Conservation (phyloP, 2,888 invertebrate genomes). For the Heteropelma amictum region DNA sequence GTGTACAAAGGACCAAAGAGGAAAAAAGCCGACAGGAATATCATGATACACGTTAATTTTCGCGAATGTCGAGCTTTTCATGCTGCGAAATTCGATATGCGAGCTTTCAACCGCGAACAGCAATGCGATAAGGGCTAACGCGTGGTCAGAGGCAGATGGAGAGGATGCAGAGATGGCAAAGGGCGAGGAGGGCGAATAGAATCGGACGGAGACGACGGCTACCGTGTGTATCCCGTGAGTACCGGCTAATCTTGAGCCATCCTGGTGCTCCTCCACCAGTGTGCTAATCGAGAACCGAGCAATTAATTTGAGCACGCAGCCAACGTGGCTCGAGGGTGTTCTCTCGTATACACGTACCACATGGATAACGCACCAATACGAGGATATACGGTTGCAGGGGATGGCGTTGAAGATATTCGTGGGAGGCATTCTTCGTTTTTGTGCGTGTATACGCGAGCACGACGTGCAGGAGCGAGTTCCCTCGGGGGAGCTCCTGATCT, state of each 20-base stretch:
- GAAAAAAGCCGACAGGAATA: too few relatives aligned
- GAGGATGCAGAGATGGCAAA: neutral
- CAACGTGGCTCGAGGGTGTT: conserved; percentile 46
- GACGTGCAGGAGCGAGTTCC: conserved; percentile 3
- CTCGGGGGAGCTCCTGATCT: conserved; percentile 27
- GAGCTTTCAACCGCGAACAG: too few relatives aligned
- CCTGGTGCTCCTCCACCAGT: conserved; percentile 55
- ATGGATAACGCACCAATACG: neutral
- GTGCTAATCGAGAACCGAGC: conserved; percentile 70
- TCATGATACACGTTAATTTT: too few relatives aligned
- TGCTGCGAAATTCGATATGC: too few relatives aligned
- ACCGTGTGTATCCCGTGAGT: too few relatives aligned
- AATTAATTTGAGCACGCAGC: conserved; percentile 72
- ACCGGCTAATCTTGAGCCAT: conserved; percentile 65
- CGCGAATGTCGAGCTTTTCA: too few relatives aligned
- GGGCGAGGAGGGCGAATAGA: conserved; percentile 10
- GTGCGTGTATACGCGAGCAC: neutral
- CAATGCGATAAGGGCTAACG: too few relatives aligned
- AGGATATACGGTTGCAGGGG: neutral
- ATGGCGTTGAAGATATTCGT: neutral
- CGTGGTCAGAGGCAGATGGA: conserved; percentile 3
- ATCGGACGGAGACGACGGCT: neutral
- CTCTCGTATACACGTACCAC: neutral
- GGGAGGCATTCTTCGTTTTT: conserved; percentile 20
- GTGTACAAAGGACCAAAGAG: too few relatives aligned